These are phyloP conservation scores for Chrysemys picta DNA, from an alignment of 2,113 vertebrate species.

Conservation along the genomic window DNA sequence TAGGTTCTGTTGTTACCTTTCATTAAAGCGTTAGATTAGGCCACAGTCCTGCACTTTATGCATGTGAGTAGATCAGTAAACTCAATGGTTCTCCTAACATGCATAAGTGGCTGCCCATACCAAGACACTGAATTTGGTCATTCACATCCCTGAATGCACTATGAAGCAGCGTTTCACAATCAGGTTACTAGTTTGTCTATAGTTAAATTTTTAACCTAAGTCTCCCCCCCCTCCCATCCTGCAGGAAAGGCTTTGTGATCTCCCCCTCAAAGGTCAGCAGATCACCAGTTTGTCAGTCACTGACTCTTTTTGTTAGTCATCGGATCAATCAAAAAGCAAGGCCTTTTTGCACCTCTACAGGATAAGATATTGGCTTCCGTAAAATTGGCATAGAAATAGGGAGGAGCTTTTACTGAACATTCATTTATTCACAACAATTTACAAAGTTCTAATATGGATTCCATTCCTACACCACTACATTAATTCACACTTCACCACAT, in stretches of 20 bases:
- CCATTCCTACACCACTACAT: neutral
- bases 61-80: neutral
- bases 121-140: neutral
- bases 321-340: neutral
- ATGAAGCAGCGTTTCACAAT: neutral
- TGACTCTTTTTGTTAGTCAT: neutral
- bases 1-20: neutral
- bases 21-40: neutral
- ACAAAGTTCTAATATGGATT: neutral
- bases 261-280: neutral
- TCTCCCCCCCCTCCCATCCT: neutral
- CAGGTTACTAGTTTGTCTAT: fast-evolving
- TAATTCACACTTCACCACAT: neutral
- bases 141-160: neutral
- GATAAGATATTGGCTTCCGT: neutral
- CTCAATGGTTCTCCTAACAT: neutral
- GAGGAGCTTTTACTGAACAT: neutral
- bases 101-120: neutral
- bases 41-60: neutral
- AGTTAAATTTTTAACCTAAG: neutral
- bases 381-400: neutral
- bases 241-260: neutral
- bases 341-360: neutral
- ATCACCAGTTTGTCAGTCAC: neutral
- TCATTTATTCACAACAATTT: neutral